phyloP scores from a whole-genome alignment of 2,113 vertebrate genomes.

The Neolamprologus falcicula region DNA sequence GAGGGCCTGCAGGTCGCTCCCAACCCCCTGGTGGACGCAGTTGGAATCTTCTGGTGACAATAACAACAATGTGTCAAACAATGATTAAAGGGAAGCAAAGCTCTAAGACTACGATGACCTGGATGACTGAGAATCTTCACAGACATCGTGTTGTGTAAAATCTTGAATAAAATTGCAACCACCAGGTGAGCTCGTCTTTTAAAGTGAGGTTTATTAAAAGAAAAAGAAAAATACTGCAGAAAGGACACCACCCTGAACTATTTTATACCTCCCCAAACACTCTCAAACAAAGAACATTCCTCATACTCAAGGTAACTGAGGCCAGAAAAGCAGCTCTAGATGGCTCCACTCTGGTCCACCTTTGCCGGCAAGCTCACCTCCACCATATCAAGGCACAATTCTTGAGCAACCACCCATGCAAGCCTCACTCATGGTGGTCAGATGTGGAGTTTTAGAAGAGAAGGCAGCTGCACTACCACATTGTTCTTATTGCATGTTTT shows the following conservation, averaged over 20 bases:
- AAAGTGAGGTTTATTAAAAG: rapidly evolving
- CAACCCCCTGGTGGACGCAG: not conserved
- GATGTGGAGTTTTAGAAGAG: not conserved
- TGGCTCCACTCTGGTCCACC: not conserved
- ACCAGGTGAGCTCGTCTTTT: not conserved
- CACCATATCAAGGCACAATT: not conserved
- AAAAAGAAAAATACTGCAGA: not conserved
- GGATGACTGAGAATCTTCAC: not conserved
- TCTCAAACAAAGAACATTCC: not conserved
- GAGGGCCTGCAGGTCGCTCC: not conserved
- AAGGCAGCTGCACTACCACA: not conserved
- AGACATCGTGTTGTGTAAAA: not conserved
- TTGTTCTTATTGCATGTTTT: not conserved
- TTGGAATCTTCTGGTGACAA: not conserved
- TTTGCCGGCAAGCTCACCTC: not conserved
- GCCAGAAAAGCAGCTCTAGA: not conserved
- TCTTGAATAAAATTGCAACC: not conserved
- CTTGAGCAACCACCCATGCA: not conserved
- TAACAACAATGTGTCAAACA: not conserved
- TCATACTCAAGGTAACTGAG: not conserved
- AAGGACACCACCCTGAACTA: rapidly evolving
- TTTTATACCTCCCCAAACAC: not conserved
- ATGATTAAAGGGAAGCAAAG: not conserved
- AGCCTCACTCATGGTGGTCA: not conserved
- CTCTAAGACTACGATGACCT: not conserved